Evolutionary conservation across 2,797 vertebrate genomes (phyloP).

Genomic region (Chiropotes sagulatus): DNA sequence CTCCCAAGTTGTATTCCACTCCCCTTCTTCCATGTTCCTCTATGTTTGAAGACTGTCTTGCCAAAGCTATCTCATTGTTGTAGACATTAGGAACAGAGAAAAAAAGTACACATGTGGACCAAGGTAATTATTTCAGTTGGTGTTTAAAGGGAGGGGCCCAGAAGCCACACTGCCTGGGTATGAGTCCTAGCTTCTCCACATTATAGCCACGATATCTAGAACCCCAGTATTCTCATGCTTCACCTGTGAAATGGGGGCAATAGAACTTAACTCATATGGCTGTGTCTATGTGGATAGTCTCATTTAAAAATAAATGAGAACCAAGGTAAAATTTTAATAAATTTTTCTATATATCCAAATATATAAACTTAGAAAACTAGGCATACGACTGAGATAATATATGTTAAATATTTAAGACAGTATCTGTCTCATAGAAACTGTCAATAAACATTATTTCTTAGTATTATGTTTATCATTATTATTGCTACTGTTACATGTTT

Average conservation of each 20-base stretch:
- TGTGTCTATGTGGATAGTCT: neutral
- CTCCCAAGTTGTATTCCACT: neutral
- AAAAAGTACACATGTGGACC: neutral
- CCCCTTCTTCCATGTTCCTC: neutral
- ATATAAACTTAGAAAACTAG: neutral
- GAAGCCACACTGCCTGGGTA: neutral
- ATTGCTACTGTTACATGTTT: neutral
- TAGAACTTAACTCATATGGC: neutral
- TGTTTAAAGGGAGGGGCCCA: neutral
- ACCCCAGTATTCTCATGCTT: neutral
- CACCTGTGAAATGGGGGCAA: neutral
- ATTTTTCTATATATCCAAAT: neutral
- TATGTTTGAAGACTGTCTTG: neutral
- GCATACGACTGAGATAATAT: neutral
- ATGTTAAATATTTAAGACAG: neutral
- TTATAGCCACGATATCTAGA: neutral
- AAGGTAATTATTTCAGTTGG: neutral
- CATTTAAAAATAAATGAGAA: neutral
- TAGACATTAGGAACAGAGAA: neutral
- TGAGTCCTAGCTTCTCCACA: neutral
- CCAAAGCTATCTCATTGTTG: neutral
- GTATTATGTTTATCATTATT: neutral
- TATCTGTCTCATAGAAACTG: neutral
- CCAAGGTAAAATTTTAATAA: neutral
- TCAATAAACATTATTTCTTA: neutral